Evolutionary conservation across 2,797 vertebrate genomes (phyloP).

Genomic region (Tauraco hartlaubi): DNA sequence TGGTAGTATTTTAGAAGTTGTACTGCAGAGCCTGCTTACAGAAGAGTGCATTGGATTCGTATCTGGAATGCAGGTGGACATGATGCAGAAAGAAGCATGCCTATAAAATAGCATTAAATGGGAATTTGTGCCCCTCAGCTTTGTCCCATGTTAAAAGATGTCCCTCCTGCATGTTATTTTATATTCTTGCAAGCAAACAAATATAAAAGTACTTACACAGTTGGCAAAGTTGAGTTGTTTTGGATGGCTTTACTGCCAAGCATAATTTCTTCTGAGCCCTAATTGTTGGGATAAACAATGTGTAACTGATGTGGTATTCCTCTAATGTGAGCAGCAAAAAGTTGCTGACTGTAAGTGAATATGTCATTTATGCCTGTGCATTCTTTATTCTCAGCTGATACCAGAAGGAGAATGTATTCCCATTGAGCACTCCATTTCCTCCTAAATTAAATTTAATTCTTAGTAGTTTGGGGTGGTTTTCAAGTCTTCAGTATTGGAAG

Average conservation of each 20-base stretch:
- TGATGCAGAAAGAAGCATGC: not conserved
- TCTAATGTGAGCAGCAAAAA: not conserved
- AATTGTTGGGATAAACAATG: not conserved
- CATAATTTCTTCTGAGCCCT: not conserved
- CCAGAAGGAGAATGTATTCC: not conserved
- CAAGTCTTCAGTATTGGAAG: not conserved
- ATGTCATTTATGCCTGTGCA: not conserved
- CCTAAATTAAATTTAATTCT: not conserved
- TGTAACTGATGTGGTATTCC: not conserved
- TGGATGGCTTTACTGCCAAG: not conserved
- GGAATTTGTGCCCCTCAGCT: not conserved
- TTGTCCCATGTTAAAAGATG: not conserved
- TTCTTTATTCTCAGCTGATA: not conserved
- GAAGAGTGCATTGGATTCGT: not conserved
- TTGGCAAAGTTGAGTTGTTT: not conserved
- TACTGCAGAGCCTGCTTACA: not conserved
- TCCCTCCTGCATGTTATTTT: not conserved
- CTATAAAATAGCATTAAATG: not conserved
- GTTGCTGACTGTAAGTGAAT: not conserved
- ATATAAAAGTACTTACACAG: not conserved
- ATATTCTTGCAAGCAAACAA: not conserved
- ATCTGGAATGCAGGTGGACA: not conserved
- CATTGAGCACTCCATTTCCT: not conserved
- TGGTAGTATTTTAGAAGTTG: not conserved
- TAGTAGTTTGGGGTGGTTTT: not conserved